Percentiles rank a stretch among this genome's conserved stretches.
phyloP scores from a whole-genome alignment of 2,888 invertebrate species.

The Cremastobaeus sp. region DNA sequence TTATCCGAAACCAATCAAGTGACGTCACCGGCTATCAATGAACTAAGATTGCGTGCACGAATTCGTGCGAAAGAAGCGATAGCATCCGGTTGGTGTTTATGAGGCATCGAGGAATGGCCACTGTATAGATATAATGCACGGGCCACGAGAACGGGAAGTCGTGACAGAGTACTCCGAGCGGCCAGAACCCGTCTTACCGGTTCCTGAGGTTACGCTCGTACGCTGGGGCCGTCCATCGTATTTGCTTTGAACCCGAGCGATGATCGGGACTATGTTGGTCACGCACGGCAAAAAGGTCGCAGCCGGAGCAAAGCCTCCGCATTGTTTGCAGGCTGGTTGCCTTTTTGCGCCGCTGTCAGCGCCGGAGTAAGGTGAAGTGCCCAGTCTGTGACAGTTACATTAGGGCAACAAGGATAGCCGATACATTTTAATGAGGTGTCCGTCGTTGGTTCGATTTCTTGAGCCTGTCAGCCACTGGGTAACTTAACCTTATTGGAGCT shows the following conservation, averaged over 20 bases:
- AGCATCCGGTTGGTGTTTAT: constrained; percentile 54
- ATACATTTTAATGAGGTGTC: too few relatives aligned
- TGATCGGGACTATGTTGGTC: constrained; percentile 4
- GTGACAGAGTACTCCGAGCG: constrained; percentile 28
- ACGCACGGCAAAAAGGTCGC: neutral
- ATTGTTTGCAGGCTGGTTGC: too few relatives aligned
- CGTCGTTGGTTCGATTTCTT: too few relatives aligned
- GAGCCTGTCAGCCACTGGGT: too few relatives aligned
- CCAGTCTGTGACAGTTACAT: too few relatives aligned
- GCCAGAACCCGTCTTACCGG: constrained; percentile 58
- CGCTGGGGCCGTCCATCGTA: constrained; percentile 19
- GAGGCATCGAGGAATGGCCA: constrained; percentile 44
- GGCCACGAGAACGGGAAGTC: constrained; percentile 48
- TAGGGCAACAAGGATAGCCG: too few relatives aligned
- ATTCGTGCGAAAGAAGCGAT: constrained; percentile 54
- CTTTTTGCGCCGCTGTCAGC: too few relatives aligned
- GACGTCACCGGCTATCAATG: constrained; percentile 24
- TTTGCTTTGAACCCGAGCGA: constrained; percentile 39
- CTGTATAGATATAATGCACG: constrained; percentile 33
- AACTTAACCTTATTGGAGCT: too few relatives aligned
- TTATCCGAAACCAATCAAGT: constrained; percentile 17
- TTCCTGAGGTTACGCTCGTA: constrained; percentile 39
- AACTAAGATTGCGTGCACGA: constrained; percentile 44
- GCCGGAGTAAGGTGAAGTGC: too few relatives aligned
- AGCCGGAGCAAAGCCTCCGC: too few relatives aligned